phyloP scores from a whole-genome alignment of 1,140 invertebrate genomes.

The Scaptomyza montana region DNA sequence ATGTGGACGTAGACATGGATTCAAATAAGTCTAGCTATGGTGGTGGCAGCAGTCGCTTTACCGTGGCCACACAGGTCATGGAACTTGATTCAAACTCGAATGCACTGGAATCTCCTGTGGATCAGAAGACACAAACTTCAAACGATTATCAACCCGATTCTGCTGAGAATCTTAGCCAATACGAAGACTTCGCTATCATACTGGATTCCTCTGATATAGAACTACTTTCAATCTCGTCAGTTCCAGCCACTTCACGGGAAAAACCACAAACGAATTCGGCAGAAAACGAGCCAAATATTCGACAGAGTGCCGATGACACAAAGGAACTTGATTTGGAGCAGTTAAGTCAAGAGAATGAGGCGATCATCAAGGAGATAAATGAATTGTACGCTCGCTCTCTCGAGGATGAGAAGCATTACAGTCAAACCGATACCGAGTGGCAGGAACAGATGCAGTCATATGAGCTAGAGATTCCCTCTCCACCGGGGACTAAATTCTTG shows the following conservation, averaged over 20 bases:
- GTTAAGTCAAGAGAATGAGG: constrained; percentile 15
- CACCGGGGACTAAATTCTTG: background rate
- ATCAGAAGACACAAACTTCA: no score
- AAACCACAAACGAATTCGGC: no score
- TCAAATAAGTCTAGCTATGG: constrained; percentile 1
- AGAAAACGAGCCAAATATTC: no score
- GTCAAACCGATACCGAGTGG: background rate
- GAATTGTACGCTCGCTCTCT: constrained; percentile 18
- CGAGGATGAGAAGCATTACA: constrained; percentile 13
- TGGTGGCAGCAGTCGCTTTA: background rate
- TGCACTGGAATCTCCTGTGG: no score
- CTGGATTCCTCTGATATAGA: no score
- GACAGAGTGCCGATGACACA: no score
- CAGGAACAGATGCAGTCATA: background rate
- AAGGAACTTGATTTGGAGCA: background rate
- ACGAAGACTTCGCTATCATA: no score
- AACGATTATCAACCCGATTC: no score
- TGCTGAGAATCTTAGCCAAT: no score
- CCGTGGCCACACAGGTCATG: background rate
- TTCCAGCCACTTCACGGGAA: no score
- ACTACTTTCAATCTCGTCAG: no score
- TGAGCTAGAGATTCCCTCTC: background rate
- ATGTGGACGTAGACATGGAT: constrained; percentile 4
- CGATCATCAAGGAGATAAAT: constrained; percentile 28
- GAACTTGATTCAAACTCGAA: background rate